Conservation (phyloP, 2,888 invertebrate genomes). For the Junonia oenone region DNA sequence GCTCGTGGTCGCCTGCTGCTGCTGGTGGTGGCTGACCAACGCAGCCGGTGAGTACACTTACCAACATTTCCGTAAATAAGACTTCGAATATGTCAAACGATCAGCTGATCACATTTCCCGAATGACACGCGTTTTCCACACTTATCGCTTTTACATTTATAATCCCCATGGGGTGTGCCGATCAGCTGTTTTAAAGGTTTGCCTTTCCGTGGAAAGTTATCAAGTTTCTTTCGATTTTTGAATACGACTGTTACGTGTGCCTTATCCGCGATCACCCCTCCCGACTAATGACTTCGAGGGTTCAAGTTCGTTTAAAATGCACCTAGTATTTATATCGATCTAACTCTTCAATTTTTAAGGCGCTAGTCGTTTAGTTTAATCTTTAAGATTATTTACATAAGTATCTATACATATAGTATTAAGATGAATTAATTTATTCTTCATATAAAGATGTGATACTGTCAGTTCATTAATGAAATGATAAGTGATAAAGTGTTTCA, state of each 20-base stretch:
- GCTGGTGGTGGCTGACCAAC: slow-evolving; percentile 76
- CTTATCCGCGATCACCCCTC: slow-evolving; percentile 44
- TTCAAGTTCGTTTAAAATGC: slow-evolving; percentile 43
- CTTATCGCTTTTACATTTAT: slow-evolving; percentile 44
- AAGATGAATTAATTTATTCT: neutral
- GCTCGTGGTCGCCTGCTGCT: slow-evolving; percentile 76
- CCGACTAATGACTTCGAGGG: slow-evolving; percentile 37
- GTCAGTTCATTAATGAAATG: too few species aligned
- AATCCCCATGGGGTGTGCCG: slow-evolving; percentile 31
- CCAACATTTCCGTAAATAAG: slow-evolving; percentile 7
- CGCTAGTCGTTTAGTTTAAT: neutral
- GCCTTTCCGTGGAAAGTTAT: slow-evolving; percentile 18
- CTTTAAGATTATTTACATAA: neutral
- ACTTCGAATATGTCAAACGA: slow-evolving; percentile 26
- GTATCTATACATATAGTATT: too few species aligned
- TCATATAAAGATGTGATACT: neutral
- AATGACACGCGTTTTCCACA: slow-evolving; percentile 36
- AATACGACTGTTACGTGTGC: slow-evolving; percentile 40
- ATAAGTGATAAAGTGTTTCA: neutral
- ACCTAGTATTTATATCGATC: slow-evolving; percentile 34
- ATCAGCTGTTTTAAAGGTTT: slow-evolving; percentile 32
- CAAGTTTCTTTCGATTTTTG: slow-evolving; percentile 12
- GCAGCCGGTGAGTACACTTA: slow-evolving; percentile 71
- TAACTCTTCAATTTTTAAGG: slow-evolving; percentile 10
- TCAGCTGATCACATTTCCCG: slow-evolving; percentile 55